phyloP scores from a whole-genome alignment of 2,888 invertebrate species.

The Heliconius sara region DNA sequence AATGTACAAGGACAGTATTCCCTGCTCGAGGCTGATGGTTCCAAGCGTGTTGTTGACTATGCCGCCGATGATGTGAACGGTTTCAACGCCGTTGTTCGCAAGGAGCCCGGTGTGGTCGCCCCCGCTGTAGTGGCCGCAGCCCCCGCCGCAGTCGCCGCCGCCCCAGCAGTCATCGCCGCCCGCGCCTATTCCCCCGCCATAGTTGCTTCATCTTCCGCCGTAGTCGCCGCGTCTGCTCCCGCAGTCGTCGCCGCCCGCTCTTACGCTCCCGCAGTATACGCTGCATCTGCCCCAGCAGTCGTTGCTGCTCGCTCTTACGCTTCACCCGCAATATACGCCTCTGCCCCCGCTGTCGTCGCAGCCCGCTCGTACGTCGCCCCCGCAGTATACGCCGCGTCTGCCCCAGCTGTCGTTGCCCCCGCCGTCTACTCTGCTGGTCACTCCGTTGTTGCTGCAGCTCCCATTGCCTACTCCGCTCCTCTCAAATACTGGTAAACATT shows the following conservation, averaged over 20 bases:
- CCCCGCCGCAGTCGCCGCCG: slow-evolving; percentile 48
- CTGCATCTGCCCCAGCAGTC: slow-evolving; percentile 45
- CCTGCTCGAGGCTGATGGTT: slow-evolving; percentile 85
- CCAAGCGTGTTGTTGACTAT: slow-evolving; percentile 86
- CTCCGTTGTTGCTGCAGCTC: slow-evolving; percentile 21
- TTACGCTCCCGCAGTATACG: slow-evolving; percentile 50
- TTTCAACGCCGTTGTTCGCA: slow-evolving; percentile 83
- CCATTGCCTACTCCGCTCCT: slow-evolving; percentile 26
- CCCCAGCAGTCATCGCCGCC: slow-evolving; percentile 52
- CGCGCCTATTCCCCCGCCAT: slow-evolving; percentile 52
- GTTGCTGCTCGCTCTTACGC: slow-evolving; percentile 39
- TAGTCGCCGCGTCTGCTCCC: too few relatives aligned
- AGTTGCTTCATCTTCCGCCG: slow-evolving; percentile 50
- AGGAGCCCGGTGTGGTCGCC: slow-evolving; percentile 69
- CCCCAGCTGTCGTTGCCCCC: slow-evolving; percentile 53
- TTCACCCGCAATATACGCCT: slow-evolving; percentile 48
- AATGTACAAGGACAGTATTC: slow-evolving; percentile 84
- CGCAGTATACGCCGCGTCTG: slow-evolving; percentile 45
- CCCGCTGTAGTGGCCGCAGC: slow-evolving; percentile 51
- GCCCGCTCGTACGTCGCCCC: slow-evolving; percentile 50
- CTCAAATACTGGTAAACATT: slow-evolving; percentile 21
- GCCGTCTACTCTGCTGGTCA: slow-evolving; percentile 38
- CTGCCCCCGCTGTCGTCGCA: slow-evolving; percentile 49
- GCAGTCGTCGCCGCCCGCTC: slow-evolving; percentile 49
- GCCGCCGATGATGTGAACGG: slow-evolving; percentile 74